phyloP scores from a whole-genome alignment of 2,113 vertebrate species.

The Rhinoptilus africanus region DNA sequence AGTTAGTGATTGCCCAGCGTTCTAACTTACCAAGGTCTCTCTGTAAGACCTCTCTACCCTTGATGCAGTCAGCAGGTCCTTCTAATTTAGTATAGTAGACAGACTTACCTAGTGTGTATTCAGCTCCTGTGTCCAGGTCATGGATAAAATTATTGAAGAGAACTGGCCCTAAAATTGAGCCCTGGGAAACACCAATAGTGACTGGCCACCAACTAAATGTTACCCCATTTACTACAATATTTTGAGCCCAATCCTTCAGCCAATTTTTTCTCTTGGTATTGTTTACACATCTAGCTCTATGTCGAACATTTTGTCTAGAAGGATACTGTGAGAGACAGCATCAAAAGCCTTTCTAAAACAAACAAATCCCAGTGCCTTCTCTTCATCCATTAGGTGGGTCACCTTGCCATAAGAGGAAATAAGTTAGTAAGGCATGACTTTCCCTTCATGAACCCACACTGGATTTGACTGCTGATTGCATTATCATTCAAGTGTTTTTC shows the following conservation, averaged over 20 bases:
- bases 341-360: neutral
- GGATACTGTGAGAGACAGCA: neutral
- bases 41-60: neutral
- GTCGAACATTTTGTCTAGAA: neutral
- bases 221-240: neutral
- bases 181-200: neutral
- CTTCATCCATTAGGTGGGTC: neutral
- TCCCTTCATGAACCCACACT: neutral
- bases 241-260: fast-evolving
- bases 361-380: neutral
- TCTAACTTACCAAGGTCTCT: neutral
- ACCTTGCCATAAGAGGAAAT: neutral
- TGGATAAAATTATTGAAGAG: neutral
- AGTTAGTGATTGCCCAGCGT: fast-evolving
- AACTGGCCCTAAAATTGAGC: neutral
- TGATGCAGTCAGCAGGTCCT: neutral
- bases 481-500: neutral
- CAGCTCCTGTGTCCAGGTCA: neutral
- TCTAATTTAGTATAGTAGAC: neutral
- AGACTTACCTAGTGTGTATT: neutral
- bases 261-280: neutral
- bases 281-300: too few species aligned
- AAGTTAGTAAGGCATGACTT: neutral
- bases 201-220: neutral
- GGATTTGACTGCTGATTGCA: neutral